Conservation (phyloP, 37 sponge, comb jelly and placozoan species). For the Agelas oroides region DNA sequence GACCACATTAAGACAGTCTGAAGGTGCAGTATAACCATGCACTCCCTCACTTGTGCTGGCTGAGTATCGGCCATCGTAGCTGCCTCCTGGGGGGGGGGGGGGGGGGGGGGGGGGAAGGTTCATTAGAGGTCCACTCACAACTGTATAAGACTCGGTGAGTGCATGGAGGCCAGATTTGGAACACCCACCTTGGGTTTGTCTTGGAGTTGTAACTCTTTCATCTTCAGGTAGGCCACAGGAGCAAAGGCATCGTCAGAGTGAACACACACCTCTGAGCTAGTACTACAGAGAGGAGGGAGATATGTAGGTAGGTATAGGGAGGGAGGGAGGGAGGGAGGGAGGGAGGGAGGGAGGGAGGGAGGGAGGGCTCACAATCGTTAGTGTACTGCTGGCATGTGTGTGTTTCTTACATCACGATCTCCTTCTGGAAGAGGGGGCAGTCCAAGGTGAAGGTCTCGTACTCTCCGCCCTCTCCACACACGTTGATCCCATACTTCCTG, state of each 20-base stretch:
- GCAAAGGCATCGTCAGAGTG: constrained; percentile 89
- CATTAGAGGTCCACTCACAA: too few species aligned
- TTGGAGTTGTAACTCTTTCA: constrained; percentile 65
- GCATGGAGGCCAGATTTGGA: too few species aligned
- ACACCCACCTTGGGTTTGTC: constrained; percentile 43
- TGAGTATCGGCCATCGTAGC: too few species aligned
- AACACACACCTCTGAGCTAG: constrained; percentile 46
- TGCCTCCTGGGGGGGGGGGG: too few species aligned
- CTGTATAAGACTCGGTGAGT: too few species aligned
- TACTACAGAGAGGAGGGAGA: background rate
- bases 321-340: background rate
- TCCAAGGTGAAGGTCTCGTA: constrained; percentile 96
- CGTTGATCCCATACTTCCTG: constrained; percentile 80
- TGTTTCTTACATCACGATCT: constrained; percentile 73
- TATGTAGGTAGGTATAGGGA: background rate
- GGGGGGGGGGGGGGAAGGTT: too few species aligned
- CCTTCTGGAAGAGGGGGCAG: constrained; percentile 92
- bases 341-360: constrained; percentile 24
- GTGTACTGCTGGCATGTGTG: background rate
- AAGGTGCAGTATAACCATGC: too few species aligned
- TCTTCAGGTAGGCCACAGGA: constrained; percentile 89
- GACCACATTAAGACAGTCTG: too few species aligned
- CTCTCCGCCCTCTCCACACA: constrained; percentile 99
- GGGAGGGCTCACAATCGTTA: background rate
- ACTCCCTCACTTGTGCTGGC: too few species aligned